Base-by-base conservation (phyloP, 2,797 vertebrate genomes). In the Centropyge bicolor region DNA sequence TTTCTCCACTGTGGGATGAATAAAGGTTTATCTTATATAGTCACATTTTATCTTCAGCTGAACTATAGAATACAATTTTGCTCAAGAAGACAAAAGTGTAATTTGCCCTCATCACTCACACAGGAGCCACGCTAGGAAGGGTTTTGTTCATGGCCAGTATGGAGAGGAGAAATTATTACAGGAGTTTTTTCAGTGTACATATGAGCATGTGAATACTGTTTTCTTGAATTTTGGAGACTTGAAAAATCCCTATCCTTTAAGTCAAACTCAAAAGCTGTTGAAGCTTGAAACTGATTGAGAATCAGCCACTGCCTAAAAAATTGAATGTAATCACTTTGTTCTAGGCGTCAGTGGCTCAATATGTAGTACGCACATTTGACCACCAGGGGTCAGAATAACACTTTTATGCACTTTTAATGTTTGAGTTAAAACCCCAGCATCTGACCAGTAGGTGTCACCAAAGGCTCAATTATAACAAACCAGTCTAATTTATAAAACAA, bases 401-500 rank as follows among this genome's bases (percentile, higher is more conserved):
- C 31, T n/a, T 48, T 41, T 27, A 54, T 65, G 3, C 9, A 45
- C 19, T 49, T 6, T 27, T 3, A 13, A 24, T 8, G 2, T 31
- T 7, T 13, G 40, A 31, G 36, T 20, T 43, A 31, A 3, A 36
- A 20, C 2, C 68, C 59, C 38, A 72, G 1, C 6, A 27, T 57
- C 19, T 87, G 40, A 54, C 88, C 93, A 93, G 67, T 27, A 86
- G 94, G 70, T 88, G 95, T 82, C 94, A 83, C 74, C 64, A 86
- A 71, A 86, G 48, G 3, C 11, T 78, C 0, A 80, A 55, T 61
- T 75, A 63, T 74, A 7, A 55, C 31, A 24, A 66, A 43, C 8
- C 6, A 49, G 5, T 55, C 12, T 45, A 1, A 60, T 36, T 67
- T 49, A 1, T 10, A 17, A 48, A 2, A 59, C 5, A 17, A 8